These are phyloP conservation scores for Sciurus niger DNA, from an alignment of 2,113 vertebrate genomes.

Conservation along the genomic window DNA sequence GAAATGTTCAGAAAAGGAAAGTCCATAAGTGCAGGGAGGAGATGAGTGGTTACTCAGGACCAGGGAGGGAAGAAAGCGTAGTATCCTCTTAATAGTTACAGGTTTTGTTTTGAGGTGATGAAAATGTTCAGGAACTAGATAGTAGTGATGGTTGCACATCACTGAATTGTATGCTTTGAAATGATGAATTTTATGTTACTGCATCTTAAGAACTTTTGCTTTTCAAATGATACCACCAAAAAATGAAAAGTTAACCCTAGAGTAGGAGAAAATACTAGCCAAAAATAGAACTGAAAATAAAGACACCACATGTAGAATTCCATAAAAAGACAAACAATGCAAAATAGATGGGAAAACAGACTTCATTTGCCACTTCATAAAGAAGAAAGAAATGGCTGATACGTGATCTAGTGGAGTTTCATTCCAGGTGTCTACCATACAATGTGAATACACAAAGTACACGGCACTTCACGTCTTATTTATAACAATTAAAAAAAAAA, in stretches of 20 bases:
- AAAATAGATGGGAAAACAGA: neutral
- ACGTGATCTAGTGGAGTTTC: neutral
- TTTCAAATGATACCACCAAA: neutral
- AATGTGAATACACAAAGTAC: neutral
- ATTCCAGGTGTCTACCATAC: neutral
- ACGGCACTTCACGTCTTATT: neutral
- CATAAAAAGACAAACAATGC: neutral
- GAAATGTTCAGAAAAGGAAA: neutral
- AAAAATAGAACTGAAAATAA: neutral
- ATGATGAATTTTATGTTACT: neutral
- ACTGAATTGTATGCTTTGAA: neutral
- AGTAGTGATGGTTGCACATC: neutral
- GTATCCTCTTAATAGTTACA: neutral
- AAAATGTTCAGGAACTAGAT: neutral
- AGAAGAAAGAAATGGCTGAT: neutral
- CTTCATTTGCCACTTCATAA: neutral
- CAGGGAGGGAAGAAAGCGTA: too few species aligned
- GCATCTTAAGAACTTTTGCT: neutral
- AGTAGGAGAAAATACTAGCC: neutral
- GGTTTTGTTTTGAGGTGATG: neutral
- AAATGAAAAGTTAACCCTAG: neutral
- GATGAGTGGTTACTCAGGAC: neutral
- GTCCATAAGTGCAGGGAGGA: too few species aligned
- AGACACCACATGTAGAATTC: neutral
- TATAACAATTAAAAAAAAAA: neutral